phyloP scores from a whole-genome alignment of 1,140 invertebrate species.

The Drosophila kikkawai region DNA sequence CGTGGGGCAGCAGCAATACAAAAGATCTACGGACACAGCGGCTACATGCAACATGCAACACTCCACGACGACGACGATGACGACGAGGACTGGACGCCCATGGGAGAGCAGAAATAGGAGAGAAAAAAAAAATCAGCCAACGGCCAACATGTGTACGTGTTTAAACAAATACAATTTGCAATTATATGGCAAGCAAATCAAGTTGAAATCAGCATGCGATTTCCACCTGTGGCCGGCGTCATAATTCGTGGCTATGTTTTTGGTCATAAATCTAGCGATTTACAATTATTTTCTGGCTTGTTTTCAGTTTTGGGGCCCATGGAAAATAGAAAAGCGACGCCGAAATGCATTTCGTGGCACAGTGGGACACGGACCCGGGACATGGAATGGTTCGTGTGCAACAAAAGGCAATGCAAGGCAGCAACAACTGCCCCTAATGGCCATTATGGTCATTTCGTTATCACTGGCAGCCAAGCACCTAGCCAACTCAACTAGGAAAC shows the following conservation, averaged over 20 bases:
- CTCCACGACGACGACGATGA: slow-evolving; percentile 17
- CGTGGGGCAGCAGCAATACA: slow-evolving; percentile 46
- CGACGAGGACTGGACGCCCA: slow-evolving; percentile 39
- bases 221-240: slow-evolving; percentile 81
- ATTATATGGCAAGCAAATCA: slow-evolving; percentile 82
- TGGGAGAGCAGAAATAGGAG: slow-evolving; percentile 9
- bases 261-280: slow-evolving; percentile 81
- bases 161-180: slow-evolving; percentile 83
- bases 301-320: slow-evolving; percentile 8
- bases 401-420: slow-evolving; percentile 42
- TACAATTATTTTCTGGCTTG: slow-evolving; percentile 73
- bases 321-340: slow-evolving; percentile 35
- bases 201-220: slow-evolving; percentile 81
- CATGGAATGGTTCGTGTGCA: slow-evolving; percentile 56
- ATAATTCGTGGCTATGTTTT: slow-evolving; percentile 81
- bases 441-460: slow-evolving; percentile 81
- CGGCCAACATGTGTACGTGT: slow-evolving; percentile 59
- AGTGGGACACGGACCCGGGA: slow-evolving; percentile 62
- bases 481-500: slow-evolving; percentile 65
- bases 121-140: slow-evolving; percentile 21
- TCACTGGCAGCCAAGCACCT: slow-evolving; percentile 37
- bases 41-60: slow-evolving; percentile 75
- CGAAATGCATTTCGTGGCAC: slow-evolving; percentile 77
- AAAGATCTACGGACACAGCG: slow-evolving; percentile 54
- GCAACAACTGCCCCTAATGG: slow-evolving; percentile 72